These are phyloP conservation scores for Myrmophylax atrothorax DNA, from an alignment of 2,113 vertebrate species.

Conservation along the genomic window DNA sequence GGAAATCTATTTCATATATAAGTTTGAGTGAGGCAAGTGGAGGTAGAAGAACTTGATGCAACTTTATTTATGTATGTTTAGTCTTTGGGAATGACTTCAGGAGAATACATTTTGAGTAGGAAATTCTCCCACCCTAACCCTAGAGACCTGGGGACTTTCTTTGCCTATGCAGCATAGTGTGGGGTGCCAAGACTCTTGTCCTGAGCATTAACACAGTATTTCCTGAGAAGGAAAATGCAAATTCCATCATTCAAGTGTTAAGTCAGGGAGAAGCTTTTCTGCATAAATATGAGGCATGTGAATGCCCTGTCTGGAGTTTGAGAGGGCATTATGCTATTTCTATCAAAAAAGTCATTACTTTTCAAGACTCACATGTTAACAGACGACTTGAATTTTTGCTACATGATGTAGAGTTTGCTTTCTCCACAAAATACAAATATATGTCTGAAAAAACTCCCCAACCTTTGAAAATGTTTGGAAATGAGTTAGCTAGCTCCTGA, in stretches of 20 bases:
- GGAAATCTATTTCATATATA: neutral
- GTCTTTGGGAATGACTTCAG: neutral
- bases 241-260: neutral
- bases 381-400: neutral
- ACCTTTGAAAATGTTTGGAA: neutral
- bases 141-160: neutral
- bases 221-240: neutral
- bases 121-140: neutral
- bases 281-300: neutral
- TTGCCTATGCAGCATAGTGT: neutral
- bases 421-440: neutral
- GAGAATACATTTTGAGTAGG: neutral
- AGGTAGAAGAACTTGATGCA: neutral
- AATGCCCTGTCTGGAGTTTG: neutral
- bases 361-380: neutral
- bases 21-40: neutral
- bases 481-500: neutral
- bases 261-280: neutral
- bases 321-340: neutral
- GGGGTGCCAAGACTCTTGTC: neutral
- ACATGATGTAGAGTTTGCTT: neutral
- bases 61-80: neutral
- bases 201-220: neutral
- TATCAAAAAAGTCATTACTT: neutral
- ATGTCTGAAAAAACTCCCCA: neutral